These are phyloP conservation scores for Tinamus major DNA, from an alignment of 2,797 vertebrate genomes.

Conservation along the genomic window DNA sequence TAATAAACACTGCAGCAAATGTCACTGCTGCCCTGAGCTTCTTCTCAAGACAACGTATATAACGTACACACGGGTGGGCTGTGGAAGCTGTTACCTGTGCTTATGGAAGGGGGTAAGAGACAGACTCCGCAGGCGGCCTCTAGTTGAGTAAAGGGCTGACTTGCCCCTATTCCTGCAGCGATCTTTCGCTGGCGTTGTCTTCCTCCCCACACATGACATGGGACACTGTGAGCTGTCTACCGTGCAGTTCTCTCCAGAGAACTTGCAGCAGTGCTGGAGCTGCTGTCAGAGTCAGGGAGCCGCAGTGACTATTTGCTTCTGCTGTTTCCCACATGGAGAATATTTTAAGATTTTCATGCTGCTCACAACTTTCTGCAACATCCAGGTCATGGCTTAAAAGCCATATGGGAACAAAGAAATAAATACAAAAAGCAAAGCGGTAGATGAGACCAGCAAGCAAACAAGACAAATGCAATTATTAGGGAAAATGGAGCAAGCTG, in stretches of 20 bases:
- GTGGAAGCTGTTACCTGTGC: not conserved
- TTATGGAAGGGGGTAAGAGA: not conserved
- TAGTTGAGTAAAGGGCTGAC: not conserved
- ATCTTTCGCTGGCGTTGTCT: too few species aligned
- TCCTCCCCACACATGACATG: not conserved
- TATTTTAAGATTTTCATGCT: not conserved
- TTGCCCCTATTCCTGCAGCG: not conserved
- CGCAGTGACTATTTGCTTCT: not conserved
- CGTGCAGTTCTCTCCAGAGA: not conserved
- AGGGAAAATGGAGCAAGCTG: not conserved
- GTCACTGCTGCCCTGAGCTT: too few species aligned
- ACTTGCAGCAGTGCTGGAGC: too few species aligned
- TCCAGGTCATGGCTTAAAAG: not conserved
- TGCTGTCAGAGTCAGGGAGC: too few species aligned
- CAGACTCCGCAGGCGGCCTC: not conserved
- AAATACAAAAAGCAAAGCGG: not conserved
- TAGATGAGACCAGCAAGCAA: not conserved
- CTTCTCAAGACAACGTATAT: too few species aligned
- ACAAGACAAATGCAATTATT: not conserved
- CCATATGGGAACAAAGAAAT: not conserved
- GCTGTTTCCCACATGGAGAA: not conserved
- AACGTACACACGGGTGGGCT: accelerated
- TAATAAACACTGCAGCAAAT: too few species aligned
- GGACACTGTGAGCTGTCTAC: not conserved
- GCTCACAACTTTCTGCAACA: not conserved